Base-by-base conservation (phyloP, 2,888 invertebrate species). In the Pasiphila rectangulata region DNA sequence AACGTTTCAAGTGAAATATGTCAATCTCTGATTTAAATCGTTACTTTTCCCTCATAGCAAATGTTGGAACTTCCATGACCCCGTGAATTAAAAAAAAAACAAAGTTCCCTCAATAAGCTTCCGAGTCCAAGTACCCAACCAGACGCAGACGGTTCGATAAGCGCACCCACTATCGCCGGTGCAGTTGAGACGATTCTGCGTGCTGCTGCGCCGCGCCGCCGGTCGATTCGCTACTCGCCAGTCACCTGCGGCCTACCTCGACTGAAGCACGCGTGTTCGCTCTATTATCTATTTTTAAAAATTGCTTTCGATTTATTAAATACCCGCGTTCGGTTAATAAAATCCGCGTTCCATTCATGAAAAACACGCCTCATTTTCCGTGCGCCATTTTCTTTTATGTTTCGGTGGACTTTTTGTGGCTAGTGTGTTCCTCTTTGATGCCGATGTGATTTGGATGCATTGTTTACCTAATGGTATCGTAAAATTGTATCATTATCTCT, bases 221-320 rank as follows among this genome's bases (percentile, higher is more conserved):
- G 54, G 59, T 59, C 59, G 55, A 54, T 55, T 49, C 64, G 55
- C 56, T 79, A 84, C 83, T 84, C 83, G 55, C 56, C 79, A 84
- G 84, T 84, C 83, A 82, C 83, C 82, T 82, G 82, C 73, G 69
- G 76, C 69, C 59, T 62, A 71, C 72, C 69, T 63, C 54, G 67
- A 59, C 57, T 71, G 75, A 62, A 67, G 63, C 73, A 79, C 79
- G 78, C 73, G 67, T 58, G 68, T 23, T 43, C 35, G 24, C 40
- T 36, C 39, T 37, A 24, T 40, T 20, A 48, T 41, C 46, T 27
- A 32, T 39, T 4, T 25, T 42, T 40, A 50, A 51, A 42, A 48
- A 16, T 12, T 54, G 54, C 61, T 70, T 68, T 65, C 63, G 65
- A 19, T 30, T 35, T 19, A 15, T 20, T 24, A 25, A 32, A 19